Percentiles rank a stretch among this genome's conserved stretches.
Conservation (phyloP, 2,797 vertebrate species). For the Alcedo atthis region DNA sequence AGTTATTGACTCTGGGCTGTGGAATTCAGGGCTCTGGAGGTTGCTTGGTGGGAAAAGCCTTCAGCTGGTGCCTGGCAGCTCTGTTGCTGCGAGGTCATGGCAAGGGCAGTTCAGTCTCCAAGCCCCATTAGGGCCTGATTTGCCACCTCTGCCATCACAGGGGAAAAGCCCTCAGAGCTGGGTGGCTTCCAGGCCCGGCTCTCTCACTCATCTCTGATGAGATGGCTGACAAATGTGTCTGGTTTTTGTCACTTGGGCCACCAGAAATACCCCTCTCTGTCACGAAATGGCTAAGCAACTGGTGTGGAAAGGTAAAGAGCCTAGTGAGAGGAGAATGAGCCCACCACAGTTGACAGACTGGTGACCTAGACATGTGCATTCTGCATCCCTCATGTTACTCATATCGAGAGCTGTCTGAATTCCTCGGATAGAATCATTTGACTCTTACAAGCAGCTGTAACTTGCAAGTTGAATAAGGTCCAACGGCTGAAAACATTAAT, state of each 20-base stretch:
- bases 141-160: background rate
- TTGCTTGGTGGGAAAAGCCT: conserved; percentile 26
- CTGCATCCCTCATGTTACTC: background rate
- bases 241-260: background rate
- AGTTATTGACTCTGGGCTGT: conserved; percentile 33
- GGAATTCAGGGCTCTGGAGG: conserved; percentile 46
- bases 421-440: conserved; percentile 18
- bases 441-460: conserved; percentile 30
- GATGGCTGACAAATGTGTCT: background rate
- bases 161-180: background rate
- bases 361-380: background rate
- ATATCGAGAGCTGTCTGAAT: conserved; percentile 1
- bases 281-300: background rate
- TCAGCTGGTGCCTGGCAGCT: background rate
- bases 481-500: conserved; percentile 24
- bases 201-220: background rate
- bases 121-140: background rate
- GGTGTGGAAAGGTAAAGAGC: background rate
- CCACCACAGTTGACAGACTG: background rate
- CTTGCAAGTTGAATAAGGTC: conserved; percentile 13
- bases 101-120: conserved; percentile 27
- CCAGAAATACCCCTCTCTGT: background rate
- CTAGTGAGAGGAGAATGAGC: background rate
- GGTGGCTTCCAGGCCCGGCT: background rate
- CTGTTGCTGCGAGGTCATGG: background rate